Conservation (phyloP, 2,113 vertebrate species). For the Girardinichthys multiradiatus region DNA sequence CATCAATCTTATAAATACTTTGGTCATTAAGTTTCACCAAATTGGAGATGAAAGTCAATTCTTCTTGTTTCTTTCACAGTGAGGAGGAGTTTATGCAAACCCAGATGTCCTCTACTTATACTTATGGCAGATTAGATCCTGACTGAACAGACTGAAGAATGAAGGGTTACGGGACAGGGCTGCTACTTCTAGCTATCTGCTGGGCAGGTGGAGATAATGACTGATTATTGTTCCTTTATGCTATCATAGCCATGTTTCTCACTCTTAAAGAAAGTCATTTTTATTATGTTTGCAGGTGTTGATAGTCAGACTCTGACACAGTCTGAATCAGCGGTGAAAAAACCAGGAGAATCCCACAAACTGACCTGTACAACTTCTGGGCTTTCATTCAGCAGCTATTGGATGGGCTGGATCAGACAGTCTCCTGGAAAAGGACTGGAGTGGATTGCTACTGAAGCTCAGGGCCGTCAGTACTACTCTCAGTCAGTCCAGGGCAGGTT, state of each 20-base stretch:
- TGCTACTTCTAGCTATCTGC: slow-evolving; percentile 10
- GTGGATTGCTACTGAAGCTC: not conserved
- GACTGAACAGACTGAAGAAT: not conserved
- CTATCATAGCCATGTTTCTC: not conserved
- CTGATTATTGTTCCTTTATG: not conserved
- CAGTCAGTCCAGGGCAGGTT: not conserved
- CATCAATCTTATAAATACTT: too few relatives aligned
- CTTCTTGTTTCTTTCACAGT: not conserved
- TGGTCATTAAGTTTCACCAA: too few relatives aligned
- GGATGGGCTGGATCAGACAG: not conserved
- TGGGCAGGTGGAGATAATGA: slow-evolving; percentile 5
- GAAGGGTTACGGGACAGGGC: not conserved
- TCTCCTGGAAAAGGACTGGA: not conserved
- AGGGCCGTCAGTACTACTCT: not conserved
- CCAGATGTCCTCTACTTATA: not conserved
- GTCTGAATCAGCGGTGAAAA: not conserved
- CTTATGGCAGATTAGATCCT: not conserved
- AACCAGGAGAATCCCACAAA: not conserved
- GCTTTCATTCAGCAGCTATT: not conserved
- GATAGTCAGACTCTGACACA: not conserved
- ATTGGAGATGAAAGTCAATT: too few relatives aligned
- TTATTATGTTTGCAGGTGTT: not conserved
- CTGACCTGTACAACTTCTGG: not conserved
- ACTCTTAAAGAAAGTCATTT: not conserved
- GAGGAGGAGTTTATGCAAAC: not conserved